phyloP scores from a whole-genome alignment of 1,140 invertebrate species.

The Conus betulinus region DNA sequence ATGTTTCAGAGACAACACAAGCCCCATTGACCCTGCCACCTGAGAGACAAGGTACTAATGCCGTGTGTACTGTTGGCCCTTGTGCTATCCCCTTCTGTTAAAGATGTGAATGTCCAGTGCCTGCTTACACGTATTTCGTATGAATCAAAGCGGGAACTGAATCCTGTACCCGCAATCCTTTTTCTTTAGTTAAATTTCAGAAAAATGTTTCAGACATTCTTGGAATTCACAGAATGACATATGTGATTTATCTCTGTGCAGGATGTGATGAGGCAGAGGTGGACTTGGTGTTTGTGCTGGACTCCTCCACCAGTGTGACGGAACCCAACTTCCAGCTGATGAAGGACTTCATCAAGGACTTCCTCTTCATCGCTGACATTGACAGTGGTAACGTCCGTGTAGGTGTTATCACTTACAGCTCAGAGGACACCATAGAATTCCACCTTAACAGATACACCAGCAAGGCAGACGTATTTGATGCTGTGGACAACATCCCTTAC shows the following conservation, averaged over 20 bases:
- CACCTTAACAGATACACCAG: constrained; percentile 52
- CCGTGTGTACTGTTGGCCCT: too few species aligned
- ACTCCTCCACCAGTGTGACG: constrained; percentile 67
- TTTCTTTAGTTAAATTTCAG: too few species aligned
- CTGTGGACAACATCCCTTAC: constrained; percentile 60
- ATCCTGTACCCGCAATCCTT: too few species aligned
- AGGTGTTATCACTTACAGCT: constrained; percentile 62
- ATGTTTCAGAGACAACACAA: not conserved
- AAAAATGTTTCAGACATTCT: too few species aligned
- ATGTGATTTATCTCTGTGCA: not conserved
- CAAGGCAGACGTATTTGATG: constrained; percentile 52
- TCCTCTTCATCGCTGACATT: constrained; percentile 56
- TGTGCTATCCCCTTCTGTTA: too few species aligned
- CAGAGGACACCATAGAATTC: constrained; percentile 52
- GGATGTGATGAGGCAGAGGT: constrained; percentile 46
- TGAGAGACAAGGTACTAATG: not conserved
- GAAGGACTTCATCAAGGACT: constrained; percentile 64
- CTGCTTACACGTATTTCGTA: too few species aligned
- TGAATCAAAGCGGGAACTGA: too few species aligned
- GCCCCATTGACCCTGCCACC: not conserved
- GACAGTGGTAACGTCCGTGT: constrained; percentile 56
- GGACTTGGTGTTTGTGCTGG: constrained; percentile 68
- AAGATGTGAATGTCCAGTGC: too few species aligned
- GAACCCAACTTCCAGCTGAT: constrained; percentile 60
- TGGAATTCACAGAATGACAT: too few species aligned